Conservation (phyloP, 1,140 invertebrate species). For the Telenomus remus region DNA sequence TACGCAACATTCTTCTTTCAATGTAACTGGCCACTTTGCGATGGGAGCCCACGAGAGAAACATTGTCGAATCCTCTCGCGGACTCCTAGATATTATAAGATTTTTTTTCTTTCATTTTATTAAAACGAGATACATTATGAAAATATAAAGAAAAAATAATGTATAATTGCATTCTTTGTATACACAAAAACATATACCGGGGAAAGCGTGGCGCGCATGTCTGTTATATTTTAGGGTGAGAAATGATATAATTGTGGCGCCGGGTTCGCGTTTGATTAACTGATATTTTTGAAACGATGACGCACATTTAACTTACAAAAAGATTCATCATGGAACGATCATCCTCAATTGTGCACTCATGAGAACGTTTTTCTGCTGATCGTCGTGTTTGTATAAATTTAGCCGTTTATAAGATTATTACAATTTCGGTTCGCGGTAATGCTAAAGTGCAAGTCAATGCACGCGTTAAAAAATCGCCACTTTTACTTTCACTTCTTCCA, state of each 20-base stretch:
- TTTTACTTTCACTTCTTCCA: slow-evolving; percentile 18
- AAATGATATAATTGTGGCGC: slow-evolving; percentile 28
- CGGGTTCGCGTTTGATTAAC: slow-evolving; percentile 28
- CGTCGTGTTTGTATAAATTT: too few relatives aligned
- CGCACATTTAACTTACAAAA: slow-evolving; percentile 27
- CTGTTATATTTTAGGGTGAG: slow-evolving; percentile 61
- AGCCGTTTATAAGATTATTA: background rate
- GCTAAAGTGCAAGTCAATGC: slow-evolving; percentile 2
- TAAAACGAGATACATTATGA: slow-evolving; percentile 35
- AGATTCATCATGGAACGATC: background rate
- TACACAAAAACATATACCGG: slow-evolving; percentile 35
- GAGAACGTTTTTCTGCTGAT: background rate
- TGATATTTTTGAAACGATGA: slow-evolving; percentile 26
- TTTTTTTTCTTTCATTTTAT: slow-evolving; percentile 36
- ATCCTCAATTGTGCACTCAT: background rate
- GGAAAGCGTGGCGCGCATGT: slow-evolving; percentile 51
- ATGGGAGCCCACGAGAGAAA: slow-evolving; percentile 15
- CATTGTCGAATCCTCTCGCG: slow-evolving; percentile 8
- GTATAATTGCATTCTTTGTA: slow-evolving; percentile 30
- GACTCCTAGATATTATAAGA: slow-evolving; percentile 15
- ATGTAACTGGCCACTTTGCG: slow-evolving; percentile 60
- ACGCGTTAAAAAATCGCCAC: slow-evolving; percentile 6
- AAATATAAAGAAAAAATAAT: slow-evolving; percentile 22
- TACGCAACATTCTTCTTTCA: slow-evolving; percentile 66
- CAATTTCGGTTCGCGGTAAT: slow-evolving; percentile 9